phyloP scores from a whole-genome alignment of 2,888 invertebrate genomes.

The Drosophila helvetica region DNA sequence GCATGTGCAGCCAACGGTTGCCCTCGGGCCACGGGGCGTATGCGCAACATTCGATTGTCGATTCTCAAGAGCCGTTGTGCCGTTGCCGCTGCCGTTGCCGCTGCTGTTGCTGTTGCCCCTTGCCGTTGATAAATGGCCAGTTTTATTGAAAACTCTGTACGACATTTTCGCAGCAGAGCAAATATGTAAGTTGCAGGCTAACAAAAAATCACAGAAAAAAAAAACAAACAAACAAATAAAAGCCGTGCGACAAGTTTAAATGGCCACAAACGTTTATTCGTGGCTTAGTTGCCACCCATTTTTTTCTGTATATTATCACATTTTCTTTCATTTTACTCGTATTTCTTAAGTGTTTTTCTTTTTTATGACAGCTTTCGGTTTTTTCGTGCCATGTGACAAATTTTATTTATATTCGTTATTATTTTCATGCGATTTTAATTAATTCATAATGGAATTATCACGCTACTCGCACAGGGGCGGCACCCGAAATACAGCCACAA shows the following conservation, averaged over 20 bases:
- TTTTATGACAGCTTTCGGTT: conserved; percentile 34
- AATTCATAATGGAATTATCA: conserved; percentile 49
- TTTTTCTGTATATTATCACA: conserved; percentile 31
- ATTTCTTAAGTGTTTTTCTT: conserved; percentile 9
- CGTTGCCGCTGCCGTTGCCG: conserved; percentile 43
- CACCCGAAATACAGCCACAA: conserved; percentile 1
- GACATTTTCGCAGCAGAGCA: conserved; percentile 71
- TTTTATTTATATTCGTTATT: conserved; percentile 38
- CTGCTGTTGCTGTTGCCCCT: conserved; percentile 4
- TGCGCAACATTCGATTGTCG: conserved; percentile 72
- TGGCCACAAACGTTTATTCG: conserved; percentile 60
- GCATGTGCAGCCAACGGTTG: conserved; percentile 40
- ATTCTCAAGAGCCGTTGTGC: conserved; percentile 51
- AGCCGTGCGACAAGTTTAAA: conserved; percentile 71
- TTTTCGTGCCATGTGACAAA: conserved; percentile 42
- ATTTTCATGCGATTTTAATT: conserved; percentile 54
- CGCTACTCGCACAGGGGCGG: conserved; percentile 7
- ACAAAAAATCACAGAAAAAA: conserved; percentile 22
- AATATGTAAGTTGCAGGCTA: conserved; percentile 23
- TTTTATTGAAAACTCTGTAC: conserved; percentile 78
- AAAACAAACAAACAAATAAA: conserved; percentile 36
- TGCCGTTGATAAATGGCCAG: conserved; percentile 71
- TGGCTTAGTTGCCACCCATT: conserved; percentile 61
- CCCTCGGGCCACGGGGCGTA: conserved; percentile 66
- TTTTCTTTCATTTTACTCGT: conserved; percentile 16